Percentiles rank a stretch among this genome's conserved stretches.
Conservation (phyloP, 2,888 invertebrate genomes). For the Dendrolimus houi region DNA sequence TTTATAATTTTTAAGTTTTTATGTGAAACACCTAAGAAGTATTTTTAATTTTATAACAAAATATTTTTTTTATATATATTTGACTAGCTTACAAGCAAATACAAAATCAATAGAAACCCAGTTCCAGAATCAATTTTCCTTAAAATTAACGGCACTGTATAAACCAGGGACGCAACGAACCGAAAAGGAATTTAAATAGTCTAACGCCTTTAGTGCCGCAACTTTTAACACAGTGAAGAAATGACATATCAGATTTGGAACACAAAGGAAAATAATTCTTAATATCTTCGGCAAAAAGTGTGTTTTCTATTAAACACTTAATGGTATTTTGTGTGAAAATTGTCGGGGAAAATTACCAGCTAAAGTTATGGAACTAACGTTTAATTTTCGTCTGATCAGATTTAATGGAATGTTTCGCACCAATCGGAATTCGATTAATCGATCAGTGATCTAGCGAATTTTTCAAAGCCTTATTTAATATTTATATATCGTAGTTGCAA, state of each 20-base stretch:
- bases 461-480: no score
- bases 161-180: conserved; percentile 76
- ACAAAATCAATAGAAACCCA: conserved; percentile 48
- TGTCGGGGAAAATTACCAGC: background rate
- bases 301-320: conserved; percentile 6
- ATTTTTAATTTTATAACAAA: no score
- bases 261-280: conserved; percentile 20
- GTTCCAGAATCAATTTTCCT: conserved; percentile 52
- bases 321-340: background rate
- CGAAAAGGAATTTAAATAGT: conserved; percentile 74
- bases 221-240: conserved; percentile 38
- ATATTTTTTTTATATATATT: no score
- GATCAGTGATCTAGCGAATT: no score
- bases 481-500: no score
- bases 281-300: conserved; percentile 9
- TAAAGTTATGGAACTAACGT: background rate
- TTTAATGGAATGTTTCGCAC: background rate
- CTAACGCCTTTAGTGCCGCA: conserved; percentile 56
- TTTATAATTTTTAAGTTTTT: no score
- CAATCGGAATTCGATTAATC: background rate
- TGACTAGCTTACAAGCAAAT: no score
- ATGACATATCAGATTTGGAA: conserved; percentile 25
- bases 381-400: background rate
- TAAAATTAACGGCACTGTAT: conserved; percentile 73
- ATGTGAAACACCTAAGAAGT: no score